A percentile compares a stretch with the other conserved stretches of the same genome.
phyloP scores from a whole-genome alignment of 1,140 invertebrate species.

The Plodia interpunctella region DNA sequence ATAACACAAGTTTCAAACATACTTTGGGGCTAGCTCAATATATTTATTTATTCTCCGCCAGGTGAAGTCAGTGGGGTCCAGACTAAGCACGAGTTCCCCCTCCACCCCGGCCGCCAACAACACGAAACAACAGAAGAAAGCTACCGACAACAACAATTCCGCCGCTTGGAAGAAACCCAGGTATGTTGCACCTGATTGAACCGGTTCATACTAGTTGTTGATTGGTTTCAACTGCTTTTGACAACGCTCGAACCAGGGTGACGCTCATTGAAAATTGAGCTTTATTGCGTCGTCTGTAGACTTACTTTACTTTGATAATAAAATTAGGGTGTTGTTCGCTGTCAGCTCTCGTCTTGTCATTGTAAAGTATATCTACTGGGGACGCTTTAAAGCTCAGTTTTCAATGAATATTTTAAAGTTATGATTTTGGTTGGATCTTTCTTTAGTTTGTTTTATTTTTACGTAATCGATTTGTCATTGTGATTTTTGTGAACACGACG shows the following conservation, averaged over 20 bases:
- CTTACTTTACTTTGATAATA: too few species aligned
- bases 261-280: too few species aligned
- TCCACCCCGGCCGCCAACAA: slow-evolving; percentile 16
- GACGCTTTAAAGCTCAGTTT: too few species aligned
- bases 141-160: slow-evolving; percentile 52
- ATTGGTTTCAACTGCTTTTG: not conserved
- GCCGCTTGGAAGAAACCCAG: slow-evolving; percentile 59
- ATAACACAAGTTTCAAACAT: too few species aligned
- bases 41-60: slow-evolving; percentile 18
- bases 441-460: not conserved
- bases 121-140: slow-evolving; percentile 19
- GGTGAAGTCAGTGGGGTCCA: slow-evolving; percentile 68
- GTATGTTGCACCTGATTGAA: slow-evolving; percentile 25
- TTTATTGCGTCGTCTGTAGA: too few species aligned
- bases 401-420: too few species aligned
- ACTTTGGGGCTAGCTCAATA: too few species aligned
- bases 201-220: not conserved
- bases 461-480: not conserved
- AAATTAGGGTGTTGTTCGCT: too few species aligned
- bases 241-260: too few species aligned
- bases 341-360: too few species aligned
- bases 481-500: not conserved
- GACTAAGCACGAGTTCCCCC: slow-evolving; percentile 41
- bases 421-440: too few species aligned
- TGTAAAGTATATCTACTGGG: too few species aligned